Evolutionary conservation across 2,113 vertebrate species (phyloP), one percentile per base, ranked within the genome.

Genomic region (Platysteira castanea): DNA sequence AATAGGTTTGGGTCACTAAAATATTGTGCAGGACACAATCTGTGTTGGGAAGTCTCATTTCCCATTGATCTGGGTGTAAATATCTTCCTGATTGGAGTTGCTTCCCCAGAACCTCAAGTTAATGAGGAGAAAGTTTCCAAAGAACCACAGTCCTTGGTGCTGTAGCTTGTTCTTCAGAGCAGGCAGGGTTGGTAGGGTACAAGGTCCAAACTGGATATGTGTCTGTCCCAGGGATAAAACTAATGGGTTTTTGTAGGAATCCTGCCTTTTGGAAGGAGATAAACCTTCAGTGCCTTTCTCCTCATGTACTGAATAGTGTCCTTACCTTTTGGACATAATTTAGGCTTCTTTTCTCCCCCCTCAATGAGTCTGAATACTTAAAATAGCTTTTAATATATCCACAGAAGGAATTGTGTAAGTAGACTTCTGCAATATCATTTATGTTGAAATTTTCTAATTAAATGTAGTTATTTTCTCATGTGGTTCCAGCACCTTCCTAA

Each of bases 1-100:
- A 94, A 88, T 90, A 93, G 87, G 52, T 67, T 88, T 86, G 69
- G 80, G 79, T 63, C 87, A 80, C 59, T 96, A 90, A 96, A 96
- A 91, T 81, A 91, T 63, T n/a, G 64, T 70, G 56, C 42, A 70
- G 90, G 88, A 81, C 85, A 74, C 75, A 44, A 1, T 60, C 56
- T 0, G 0, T 65, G 68, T 92, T 87, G 83, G 31, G 47, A 44
- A 60, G 63, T 41, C 56, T 88, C 77, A 27, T 86, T 92, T 90
- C 54, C 75, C 56, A 86, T 93, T 94, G 90, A 93, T 87, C 84
- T 94, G 59, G 77, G 30, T 88, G 90, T 94, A 94, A 91, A 93
- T 94, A 89, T 86, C 73, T 80, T 67, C 54, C 63, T 70, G 33
- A 44, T 5, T 61, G 52, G 52, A 89, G 70, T 1, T 89, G 69